A percentile compares a stretch with the other conserved stretches of the same genome.
These are phyloP conservation scores for Electrophaes corylata DNA, from an alignment of 2,888 invertebrate genomes.

Conservation along the genomic window DNA sequence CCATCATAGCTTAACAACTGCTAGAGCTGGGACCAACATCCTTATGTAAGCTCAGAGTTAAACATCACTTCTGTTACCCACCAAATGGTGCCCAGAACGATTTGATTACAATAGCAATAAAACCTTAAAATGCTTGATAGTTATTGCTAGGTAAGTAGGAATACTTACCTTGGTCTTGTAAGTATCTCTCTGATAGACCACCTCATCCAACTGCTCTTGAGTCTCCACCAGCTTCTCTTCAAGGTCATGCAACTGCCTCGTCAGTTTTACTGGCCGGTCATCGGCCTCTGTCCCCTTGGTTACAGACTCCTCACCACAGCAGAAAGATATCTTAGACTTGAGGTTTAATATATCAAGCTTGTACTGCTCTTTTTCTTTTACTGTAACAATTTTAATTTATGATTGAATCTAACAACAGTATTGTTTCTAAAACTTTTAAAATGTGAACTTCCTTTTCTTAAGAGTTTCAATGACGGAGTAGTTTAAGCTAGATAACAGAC, in stretches of 20 bases:
- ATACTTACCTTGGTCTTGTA: slow-evolving; percentile 64
- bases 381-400: slow-evolving; percentile 45
- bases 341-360: slow-evolving; percentile 68
- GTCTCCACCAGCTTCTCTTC: slow-evolving; percentile 80
- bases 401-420: no score
- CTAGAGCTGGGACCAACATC: no score
- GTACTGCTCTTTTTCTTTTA: slow-evolving; percentile 71
- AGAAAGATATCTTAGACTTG: slow-evolving; percentile 68
- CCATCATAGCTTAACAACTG: no score
- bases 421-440: no score
- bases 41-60: no score
- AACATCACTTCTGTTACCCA: no score
- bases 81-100: no score
- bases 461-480: no score
- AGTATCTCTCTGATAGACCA: slow-evolving; percentile 78
- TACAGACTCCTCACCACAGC: slow-evolving; percentile 61
- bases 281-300: slow-evolving; percentile 39
- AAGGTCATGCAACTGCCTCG: slow-evolving; percentile 78
- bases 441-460: no score
- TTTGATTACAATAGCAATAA: no score
- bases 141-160: background rate
- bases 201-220: slow-evolving; percentile 79
- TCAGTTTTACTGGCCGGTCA: slow-evolving; percentile 53
- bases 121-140: no score
- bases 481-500: no score